Evolutionary conservation across 2,113 vertebrate species (phyloP).

Genomic region (Martes martes): DNA sequence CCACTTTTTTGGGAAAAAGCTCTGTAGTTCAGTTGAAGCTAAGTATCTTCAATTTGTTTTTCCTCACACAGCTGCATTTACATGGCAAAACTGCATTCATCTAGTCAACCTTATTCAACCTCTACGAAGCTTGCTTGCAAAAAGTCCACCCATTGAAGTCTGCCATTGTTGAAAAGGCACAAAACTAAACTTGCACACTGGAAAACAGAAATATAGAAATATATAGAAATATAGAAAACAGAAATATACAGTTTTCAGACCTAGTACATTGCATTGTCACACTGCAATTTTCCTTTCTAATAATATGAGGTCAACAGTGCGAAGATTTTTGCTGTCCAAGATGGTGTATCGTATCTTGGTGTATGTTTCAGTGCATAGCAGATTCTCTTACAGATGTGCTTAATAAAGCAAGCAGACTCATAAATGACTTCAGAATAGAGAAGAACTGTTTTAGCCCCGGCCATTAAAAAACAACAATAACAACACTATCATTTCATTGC

Average conservation of each 20-base stretch:
- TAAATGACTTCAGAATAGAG: not conserved
- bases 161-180: not conserved
- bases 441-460: not conserved
- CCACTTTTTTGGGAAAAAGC: not conserved
- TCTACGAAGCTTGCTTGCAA: not conserved
- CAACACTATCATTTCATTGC: not conserved
- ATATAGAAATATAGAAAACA: too few species aligned
- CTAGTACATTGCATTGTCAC: not conserved
- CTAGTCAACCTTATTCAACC: not conserved
- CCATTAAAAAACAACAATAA: not conserved
- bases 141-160: not conserved
- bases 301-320: not conserved
- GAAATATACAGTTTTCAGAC: not conserved
- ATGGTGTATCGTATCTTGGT: not conserved
- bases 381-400: not conserved
- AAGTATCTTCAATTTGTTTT: not conserved
- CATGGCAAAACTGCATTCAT: not conserved
- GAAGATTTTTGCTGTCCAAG: not conserved
- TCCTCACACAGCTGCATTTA: not conserved
- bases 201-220: not conserved
- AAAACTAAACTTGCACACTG: not conserved
- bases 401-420: not conserved
- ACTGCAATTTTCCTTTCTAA: not conserved
- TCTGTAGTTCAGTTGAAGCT: not conserved
- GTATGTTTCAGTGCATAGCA: too few species aligned